Base-by-base conservation (phyloP, 2,797 vertebrate species). In the Caiman crocodilus region DNA sequence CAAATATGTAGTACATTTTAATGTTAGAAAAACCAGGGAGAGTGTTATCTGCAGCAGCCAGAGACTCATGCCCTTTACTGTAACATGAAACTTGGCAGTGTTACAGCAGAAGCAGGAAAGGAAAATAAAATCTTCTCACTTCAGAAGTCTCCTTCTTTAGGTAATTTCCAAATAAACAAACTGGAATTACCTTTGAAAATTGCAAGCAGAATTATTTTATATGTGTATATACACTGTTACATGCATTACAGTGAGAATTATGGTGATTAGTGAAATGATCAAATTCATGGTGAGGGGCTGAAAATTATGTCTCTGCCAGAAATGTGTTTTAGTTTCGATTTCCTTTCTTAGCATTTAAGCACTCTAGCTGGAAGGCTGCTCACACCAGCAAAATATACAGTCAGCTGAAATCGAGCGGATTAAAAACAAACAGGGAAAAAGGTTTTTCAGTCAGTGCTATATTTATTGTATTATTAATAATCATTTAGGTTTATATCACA, bases 321-420 rank as follows among this genome's bases (percentile, higher is more conserved):
- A 35, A 73, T 77, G 9, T 12, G 14, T 25, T 93, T 86, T 55
- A 50, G 75, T 92, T 94, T 94, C 83, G 16, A 84, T 89, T 90
- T 93, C 85, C 23, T 87, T 94, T 94, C 84, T 35, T 60, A 4
- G 80, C 5, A 55, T 67, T 84, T 55, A 18, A 10, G 6, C 13
- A 26, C 30, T 0, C 1, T 57, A 65, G 71, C 61, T 4, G 67
- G 77, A 56, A 25, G 42, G 79, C n/a, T 82, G 25, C 26, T 42
- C 13, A 69, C 32, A 69, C 10, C 17, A 25, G 26, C 10, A 35
- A 12, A 75, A 71, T 3, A 69, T 1, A 1, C 32, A 6, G 76
- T 13, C 58, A 55, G 12, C 25, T 32, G 69, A 15, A 26, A 4
- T 30, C 25, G 4, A 23, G 35, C 0, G 0, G 7, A 59, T 17